Evolutionary conservation across 2,797 vertebrate genomes (phyloP).

Genomic region (Phyllotis vaccarum): DNA sequence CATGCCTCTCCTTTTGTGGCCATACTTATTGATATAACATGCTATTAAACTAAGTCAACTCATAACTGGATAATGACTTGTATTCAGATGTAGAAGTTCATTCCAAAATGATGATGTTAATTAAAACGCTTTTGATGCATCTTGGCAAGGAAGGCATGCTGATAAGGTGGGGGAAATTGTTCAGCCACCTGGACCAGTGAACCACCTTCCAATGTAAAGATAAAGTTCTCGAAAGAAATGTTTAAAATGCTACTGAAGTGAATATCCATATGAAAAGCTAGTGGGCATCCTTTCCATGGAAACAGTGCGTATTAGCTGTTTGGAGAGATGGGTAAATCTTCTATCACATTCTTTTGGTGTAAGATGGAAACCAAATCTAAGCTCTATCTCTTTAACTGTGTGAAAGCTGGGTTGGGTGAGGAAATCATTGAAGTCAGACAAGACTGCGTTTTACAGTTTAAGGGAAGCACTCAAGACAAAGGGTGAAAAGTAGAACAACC

Average conservation of each 20-base stretch:
- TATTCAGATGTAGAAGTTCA: fast-evolving
- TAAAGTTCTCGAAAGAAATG: neutral
- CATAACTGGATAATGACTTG: neutral
- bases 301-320: neutral
- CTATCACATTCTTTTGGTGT: neutral
- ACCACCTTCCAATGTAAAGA: neutral
- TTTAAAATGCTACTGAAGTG: neutral
- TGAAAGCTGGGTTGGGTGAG: neutral
- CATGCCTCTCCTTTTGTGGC: neutral
- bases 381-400: too few relatives aligned
- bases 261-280: neutral
- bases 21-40: neutral
- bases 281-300: neutral
- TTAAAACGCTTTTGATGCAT: neutral
- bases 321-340: neutral
- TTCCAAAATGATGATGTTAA: neutral
- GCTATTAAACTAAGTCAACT: too few relatives aligned
- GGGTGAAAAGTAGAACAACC: too few relatives aligned
- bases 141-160: neutral
- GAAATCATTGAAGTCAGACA: neutral
- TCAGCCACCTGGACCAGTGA: neutral
- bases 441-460: too few relatives aligned
- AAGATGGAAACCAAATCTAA: neutral
- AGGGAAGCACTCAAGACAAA: neutral
- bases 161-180: too few relatives aligned